A percentile compares a stretch with the other conserved stretches of the same genome.
These are phyloP conservation scores for Eulemur mongoz DNA, from an alignment of 2,797 vertebrate species.

Conservation along the genomic window DNA sequence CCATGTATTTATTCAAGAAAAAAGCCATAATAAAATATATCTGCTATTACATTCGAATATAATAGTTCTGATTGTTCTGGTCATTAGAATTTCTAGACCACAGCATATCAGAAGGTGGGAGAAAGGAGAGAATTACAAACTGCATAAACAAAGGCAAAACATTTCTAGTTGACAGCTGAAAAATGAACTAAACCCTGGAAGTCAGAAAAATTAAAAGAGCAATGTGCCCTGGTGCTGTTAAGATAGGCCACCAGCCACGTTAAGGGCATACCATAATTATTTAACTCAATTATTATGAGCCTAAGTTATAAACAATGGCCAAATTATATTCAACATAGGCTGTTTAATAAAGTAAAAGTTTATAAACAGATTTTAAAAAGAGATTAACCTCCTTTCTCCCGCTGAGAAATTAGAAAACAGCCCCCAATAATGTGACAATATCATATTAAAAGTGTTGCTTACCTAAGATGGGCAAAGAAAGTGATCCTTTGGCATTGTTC, in stretches of 20 bases:
- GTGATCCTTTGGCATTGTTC: neutral
- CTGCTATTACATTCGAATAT: neutral
- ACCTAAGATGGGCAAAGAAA: neutral
- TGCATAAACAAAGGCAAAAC: neutral
- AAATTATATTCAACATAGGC: neutral
- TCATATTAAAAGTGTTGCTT: neutral
- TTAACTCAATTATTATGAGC: neutral
- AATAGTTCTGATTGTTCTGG: neutral
- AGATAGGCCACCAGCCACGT: neutral
- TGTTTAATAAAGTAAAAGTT: slow-evolving; percentile 48
- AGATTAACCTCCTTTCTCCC: neutral
- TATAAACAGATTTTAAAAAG: neutral
- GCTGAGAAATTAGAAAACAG: neutral
- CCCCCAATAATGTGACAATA: neutral
- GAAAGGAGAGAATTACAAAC: neutral
- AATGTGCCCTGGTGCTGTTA: neutral
- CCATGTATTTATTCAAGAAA: neutral
- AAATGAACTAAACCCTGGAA: slow-evolving; percentile 26
- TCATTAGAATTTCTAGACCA: neutral
- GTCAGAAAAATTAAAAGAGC: slow-evolving; percentile 21
- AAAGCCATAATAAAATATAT: neutral
- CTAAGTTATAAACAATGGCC: neutral
- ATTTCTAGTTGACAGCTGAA: slow-evolving; percentile 5
- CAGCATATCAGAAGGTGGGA: neutral
- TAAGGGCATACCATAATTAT: neutral